Evolutionary conservation across 2,888 invertebrate species (phyloP), one percentile per base, ranked within the genome.

Genomic region (Hyles lineata): DNA sequence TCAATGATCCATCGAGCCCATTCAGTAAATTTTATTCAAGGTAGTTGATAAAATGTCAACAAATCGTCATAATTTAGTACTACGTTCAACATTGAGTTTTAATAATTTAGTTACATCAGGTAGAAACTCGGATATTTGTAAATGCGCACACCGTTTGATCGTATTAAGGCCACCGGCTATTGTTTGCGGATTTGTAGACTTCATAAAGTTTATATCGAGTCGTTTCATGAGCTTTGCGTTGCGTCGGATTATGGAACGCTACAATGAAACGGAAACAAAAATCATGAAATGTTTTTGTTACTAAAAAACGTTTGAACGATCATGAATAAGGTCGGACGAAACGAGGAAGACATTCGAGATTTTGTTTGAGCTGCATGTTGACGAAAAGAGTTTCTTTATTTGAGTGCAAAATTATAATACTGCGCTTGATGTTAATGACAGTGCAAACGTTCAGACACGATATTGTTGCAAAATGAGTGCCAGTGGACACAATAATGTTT

Each of bases 181-280:
- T 69, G 60, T 70, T 73, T 60, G 43, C 15, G 15, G 58, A 61
- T 73, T 69, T 69, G 60, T 43, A 59, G 60, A 43, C 70, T 60
- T 59, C 58, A 71, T 71, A 43, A 71, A 71, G 43, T 71, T 71
- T 71, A 71, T 71, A 60, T 71, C 55, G 17, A 63, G 19, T 62
- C 55, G 72, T 67, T 50, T 67, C 67, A 67, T 67, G 32, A 72
- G 58, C 32, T 23, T 23, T 3, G 6, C 25, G 35, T 60, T 35
- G 60, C 19, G 35, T 58, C n/a, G 21, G 32, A 59, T 35, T 71
- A 67, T 23, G 67, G 67, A 67, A 43, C 63, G 23, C 43, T 67
- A 50, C 67, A 17, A 21, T 17, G 50, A 67, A 67, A 67, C 67
- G 43, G 50, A 50, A 50, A 50, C 67, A 50, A 50, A 23, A 67